A percentile compares a stretch with the other conserved stretches of the same genome.
Conservation (phyloP, 2,797 vertebrate genomes). For the Glyptemys insculpta region DNA sequence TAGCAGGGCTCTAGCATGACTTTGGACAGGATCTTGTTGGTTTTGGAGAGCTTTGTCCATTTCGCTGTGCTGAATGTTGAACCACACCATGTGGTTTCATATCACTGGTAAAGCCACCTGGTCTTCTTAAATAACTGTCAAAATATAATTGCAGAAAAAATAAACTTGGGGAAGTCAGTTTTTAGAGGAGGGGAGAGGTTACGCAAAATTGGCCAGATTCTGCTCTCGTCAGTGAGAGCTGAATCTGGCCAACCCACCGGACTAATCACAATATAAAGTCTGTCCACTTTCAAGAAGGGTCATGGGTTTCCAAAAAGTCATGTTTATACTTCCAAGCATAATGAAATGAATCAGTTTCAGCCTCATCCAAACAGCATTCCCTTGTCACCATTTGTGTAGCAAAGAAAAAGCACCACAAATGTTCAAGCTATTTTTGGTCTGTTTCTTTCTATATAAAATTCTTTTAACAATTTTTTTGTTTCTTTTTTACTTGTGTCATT, state of each 20-base stretch:
- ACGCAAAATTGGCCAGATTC: not conserved
- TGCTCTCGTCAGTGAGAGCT: slow-evolving; percentile 24
- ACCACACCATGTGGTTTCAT: not conserved
- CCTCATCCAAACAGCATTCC: not conserved
- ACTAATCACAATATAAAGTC: not conserved
- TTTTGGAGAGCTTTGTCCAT: not conserved
- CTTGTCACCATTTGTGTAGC: not conserved
- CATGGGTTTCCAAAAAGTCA: not conserved
- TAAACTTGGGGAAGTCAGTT: not conserved
- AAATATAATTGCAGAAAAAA: not conserved
- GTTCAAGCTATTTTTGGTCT: not conserved
- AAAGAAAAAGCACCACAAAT: not conserved
- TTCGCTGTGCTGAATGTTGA: slow-evolving; percentile 3
- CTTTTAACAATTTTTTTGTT: not conserved
- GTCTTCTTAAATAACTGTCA: not conserved
- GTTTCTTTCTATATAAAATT: not conserved
- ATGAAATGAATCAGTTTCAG: slow-evolving; percentile 10
- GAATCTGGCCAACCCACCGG: slow-evolving; percentile 1
- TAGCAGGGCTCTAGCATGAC: not conserved
- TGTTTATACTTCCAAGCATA: slow-evolving; percentile 41
- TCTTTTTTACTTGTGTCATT: not conserved
- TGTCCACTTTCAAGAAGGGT: slow-evolving; percentile 26
- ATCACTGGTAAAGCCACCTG: not conserved
- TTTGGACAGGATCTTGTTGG: not conserved
- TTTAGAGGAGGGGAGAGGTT: slow-evolving; percentile 9